Evolutionary conservation across 1,140 invertebrate genomes (phyloP), one percentile per base, ranked within the genome.

Genomic region (Leptinotarsa texana): DNA sequence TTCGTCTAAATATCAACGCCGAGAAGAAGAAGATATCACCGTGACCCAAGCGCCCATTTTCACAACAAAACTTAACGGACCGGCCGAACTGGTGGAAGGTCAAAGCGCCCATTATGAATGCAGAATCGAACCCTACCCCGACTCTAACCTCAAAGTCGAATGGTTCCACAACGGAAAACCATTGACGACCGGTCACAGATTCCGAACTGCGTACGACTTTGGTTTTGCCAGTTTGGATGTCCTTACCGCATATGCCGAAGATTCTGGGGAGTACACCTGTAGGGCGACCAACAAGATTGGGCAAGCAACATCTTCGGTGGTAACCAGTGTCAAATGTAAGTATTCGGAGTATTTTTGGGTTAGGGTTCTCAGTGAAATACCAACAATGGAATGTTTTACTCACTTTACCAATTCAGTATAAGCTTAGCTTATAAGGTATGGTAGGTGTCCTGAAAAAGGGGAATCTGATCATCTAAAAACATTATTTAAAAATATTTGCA

Each of bases 91-190:
- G 47, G 87, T 93, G 48, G 96, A 97, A 87, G 94, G 94, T 1
- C 93, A 96, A 87, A 96, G 93, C 82, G 94, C 95, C 70, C 96
- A 97, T 83, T 99, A 99, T 85, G 97, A 99, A 87, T 98, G 96
- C 81, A 91, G 95, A 66, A 94, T 99, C 80, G 94, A 98, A 80
- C 98, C 98, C 57, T 95, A 97, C 82, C 96, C 96, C 13, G 98
- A 99, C 88, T 91, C 96, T 2, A 94, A 93, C 70, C 92, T 99
- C 83, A 92, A 94, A 78, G 94, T 98, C 1, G 95, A 97, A 86
- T 98, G 96, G 96, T 96, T 94, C 85, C 93, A 95, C 81, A 96
- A 98, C 84, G 95, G 95, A 67, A 93, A 96, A 85, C 94, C 95
- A 57, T 85, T 98, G n/a, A 92, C 92, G 82, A 95, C 93, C 74